Base-by-base conservation (phyloP, 2,113 vertebrate genomes). In the Sus scrofa region DNA sequence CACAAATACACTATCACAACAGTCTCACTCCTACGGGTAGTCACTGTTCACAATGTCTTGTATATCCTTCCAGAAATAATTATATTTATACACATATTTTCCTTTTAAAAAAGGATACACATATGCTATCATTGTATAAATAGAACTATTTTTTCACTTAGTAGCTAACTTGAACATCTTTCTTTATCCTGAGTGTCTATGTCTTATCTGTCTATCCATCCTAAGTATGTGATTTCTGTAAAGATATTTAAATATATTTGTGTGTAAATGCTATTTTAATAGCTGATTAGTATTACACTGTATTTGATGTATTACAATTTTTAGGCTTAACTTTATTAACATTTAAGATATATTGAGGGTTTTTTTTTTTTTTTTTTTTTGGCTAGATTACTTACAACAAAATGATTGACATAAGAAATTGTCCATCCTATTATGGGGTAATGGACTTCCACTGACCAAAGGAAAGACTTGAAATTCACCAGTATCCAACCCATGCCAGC, bases 201-300 rank as follows among this genome's bases (percentile, higher is more conserved):
- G 22, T 56, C 50, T n/a, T 56, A 78, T 14, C 19, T 56, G 54
- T 14, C 19, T 56, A n/a, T 79, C 77, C 30, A 79, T 24, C 20
- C 37, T 68, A 73, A n/a, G 77, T 86, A 73, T 37, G 1, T 30
- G n/a, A 91, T 78, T 81, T 30, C 19, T 50, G n/a, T 44, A 85
- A 88, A 78, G 44, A 73, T 77, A 86, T 78, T 83, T 19, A 86
- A 60, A 85, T 86, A 74, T 10, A 63, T 88, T 37, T 78, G 13
- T 83, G 27, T 67, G 6, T 84, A 11, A 44, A 14, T 92, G n/a
- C 88, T 93, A 90, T 91, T 84, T 96, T 93, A 83, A 70, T 30
- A 77, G 44, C 39, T 95, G 37, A 86, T 70, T 63, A 94, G 16
- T 91, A 67, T 85, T 65, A 32, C 44, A 65, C 77, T 91, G 67